Evolutionary conservation across 2,888 invertebrate genomes (phyloP), one percentile per base, ranked within the genome.

Genomic region (Plebejus melissa): DNA sequence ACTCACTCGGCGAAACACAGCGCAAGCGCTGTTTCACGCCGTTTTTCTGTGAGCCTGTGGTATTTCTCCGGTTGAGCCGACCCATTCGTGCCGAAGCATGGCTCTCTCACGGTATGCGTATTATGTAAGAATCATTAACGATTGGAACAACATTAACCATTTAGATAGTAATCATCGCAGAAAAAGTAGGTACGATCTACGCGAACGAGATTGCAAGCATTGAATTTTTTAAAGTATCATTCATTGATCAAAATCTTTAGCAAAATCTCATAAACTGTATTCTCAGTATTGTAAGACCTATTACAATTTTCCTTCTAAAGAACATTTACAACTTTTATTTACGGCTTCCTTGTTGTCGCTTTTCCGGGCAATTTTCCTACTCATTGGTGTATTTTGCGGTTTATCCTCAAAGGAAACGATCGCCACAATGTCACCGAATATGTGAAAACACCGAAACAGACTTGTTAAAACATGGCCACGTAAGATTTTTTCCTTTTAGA

Each of bases 321-420:
- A 65, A 13, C 36, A 65, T 65, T 65, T 65, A 32, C 60, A 65
- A 65, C 65, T 65, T 65, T 65, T 36, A 65, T 65, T 65, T 65
- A 36, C 65, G 11, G 13, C 13, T 65, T 65, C 65, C 65, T 65
- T 22, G 11, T 11, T 65, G 65, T 65, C 11, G 32, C 13, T 36
- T 65, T 65, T 65, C 65, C 65, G 65, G 32, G 9, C 5, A 65
- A 16, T 65, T 36, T 65, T 65, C 65, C 65, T 65, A 36, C 65
- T 65, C 65, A 5, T 65, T 65, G 28, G 9, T 28, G 60, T 28
- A 22, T 60, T 28, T 28, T 28, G 60, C 28, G 60, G 11, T 36
- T 65, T 65, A 22, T 65, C 65, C 65, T 65, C 1, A 32, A 32
- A 65, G 65, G 65, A 65, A 65, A 36, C 65, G 65, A 65, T 11